Conservation (phyloP, 2,113 vertebrate genomes). For the Nothobranchius kuhntae region DNA sequence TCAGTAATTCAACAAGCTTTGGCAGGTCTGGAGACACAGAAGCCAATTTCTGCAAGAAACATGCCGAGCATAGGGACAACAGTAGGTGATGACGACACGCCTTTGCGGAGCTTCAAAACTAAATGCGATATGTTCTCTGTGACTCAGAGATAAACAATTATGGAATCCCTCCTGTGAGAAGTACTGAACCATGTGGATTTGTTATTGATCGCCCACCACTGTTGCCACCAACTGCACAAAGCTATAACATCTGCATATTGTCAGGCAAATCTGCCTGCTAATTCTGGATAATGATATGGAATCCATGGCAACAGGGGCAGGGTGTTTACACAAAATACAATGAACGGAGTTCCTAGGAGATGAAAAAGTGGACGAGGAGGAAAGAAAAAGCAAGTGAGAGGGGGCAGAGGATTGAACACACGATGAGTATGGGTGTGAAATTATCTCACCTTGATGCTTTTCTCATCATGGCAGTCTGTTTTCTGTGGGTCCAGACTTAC, state of each 20-base stretch:
- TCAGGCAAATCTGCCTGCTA: conserved; percentile 52
- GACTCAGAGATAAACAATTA: conserved; percentile 23
- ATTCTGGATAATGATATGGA: conserved; percentile 56
- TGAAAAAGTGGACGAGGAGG: conserved; percentile 18
- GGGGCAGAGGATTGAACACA: not conserved
- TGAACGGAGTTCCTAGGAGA: conserved; percentile 23
- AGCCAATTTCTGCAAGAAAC: conserved; percentile 85
- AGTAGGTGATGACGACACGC: conserved; percentile 2
- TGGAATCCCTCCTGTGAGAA: conserved; percentile 26
- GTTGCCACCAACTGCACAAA: conserved; percentile 38
- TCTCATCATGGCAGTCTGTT: conserved; percentile 79
- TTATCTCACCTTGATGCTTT: conserved; percentile 78
- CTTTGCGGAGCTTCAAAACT: conserved; percentile 22
- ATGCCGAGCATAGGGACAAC: conserved; percentile 32
- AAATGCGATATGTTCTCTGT: conserved; percentile 4
- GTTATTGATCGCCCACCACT: conserved; percentile 31
- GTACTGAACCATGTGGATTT: conserved; percentile 8
- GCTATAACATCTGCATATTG: conserved; percentile 48
- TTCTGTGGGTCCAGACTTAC: conserved; percentile 87
- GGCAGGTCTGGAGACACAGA: conserved; percentile 88
- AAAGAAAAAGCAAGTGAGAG: not conserved
- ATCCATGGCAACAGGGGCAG: conserved; percentile 60
- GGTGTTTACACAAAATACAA: conserved; percentile 29
- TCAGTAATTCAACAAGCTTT: conserved; percentile 89
- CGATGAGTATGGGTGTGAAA: not conserved